Conservation (phyloP, 1,140 invertebrate genomes). For the Rhysida immarginata region DNA sequence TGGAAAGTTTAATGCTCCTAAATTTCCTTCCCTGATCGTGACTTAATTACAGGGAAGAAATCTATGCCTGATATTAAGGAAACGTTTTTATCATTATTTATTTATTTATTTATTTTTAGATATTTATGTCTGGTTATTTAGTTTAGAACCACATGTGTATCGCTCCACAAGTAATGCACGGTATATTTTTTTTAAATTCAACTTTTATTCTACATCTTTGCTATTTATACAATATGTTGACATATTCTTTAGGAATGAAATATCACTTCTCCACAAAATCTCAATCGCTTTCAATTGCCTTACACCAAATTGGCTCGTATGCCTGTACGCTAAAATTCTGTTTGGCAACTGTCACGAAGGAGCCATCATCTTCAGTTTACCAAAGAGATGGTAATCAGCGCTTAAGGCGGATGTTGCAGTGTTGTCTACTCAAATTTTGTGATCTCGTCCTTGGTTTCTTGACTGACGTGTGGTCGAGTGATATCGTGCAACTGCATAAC, state of each 20-base stretch:
- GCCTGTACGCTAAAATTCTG: background rate
- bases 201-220: background rate
- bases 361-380: constrained; percentile 1
- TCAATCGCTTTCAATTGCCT: background rate
- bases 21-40: no score
- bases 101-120: no score
- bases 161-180: background rate
- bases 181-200: background rate
- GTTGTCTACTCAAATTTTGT: background rate
- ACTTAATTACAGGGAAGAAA: no score
- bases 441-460: background rate
- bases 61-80: no score
- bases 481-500: background rate
- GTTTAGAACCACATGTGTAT: no score
- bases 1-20: no score
- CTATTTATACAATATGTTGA: background rate
- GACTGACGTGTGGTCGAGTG: background rate
- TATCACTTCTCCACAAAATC: background rate
- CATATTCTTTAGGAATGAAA: background rate
- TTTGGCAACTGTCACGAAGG: background rate
- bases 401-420: background rate
- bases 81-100: no score
- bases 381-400: constrained; percentile 4
- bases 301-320: background rate
- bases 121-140: no score